Evolutionary conservation across 2,113 vertebrate species (phyloP), one percentile per base, ranked within the genome.

Genomic region (Gymnorhina tibicen): DNA sequence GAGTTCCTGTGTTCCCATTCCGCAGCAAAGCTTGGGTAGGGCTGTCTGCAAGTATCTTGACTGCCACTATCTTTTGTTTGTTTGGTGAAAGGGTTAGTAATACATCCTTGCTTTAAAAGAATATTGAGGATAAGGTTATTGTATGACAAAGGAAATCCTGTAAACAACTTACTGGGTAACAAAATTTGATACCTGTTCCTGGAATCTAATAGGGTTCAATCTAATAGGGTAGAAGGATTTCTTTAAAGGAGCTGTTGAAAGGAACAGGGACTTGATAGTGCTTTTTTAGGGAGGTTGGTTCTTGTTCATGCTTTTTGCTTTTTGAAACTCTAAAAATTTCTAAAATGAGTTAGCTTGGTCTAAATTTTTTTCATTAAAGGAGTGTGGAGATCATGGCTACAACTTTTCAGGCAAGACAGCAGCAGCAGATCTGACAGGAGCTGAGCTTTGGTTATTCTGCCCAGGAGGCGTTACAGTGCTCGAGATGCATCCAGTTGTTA

Each of bases 11-110:
- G 8, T 60, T 55, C 5, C 30, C 24, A 16, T 89, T 77, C 46
- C 0, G 0, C n/a, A 85, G 63, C 33, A 16, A 75, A 60, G 37
- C 20, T 59, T 60, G 42, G 0, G 0, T 28, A 56, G 82, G 58
- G 52, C 53, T 91, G 42, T 64, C 7, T 5, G 24, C 50, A 39
- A 52, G 42, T 37, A 23, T 60, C 46, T 64, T 46, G 27, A 33
- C 39, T 75, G 39, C n/a, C 3, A 1, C 11, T 35, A 4, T 75
- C 39, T 87, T 88, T 78, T 62, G 50, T 87, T 91, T 55, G 4
- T 82, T 70, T 3, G 4, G 22, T 70, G 55, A 56, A 59, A 73
- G 52, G 18, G 21, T 85, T 87, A 60, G 27, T 50, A 77, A 66
- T 53, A 26, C 20, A 70, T 62, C 32, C 44, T 89, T 78, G 27